Conservation (phyloP, 2,888 invertebrate genomes). For the Orgyia antiqua region DNA sequence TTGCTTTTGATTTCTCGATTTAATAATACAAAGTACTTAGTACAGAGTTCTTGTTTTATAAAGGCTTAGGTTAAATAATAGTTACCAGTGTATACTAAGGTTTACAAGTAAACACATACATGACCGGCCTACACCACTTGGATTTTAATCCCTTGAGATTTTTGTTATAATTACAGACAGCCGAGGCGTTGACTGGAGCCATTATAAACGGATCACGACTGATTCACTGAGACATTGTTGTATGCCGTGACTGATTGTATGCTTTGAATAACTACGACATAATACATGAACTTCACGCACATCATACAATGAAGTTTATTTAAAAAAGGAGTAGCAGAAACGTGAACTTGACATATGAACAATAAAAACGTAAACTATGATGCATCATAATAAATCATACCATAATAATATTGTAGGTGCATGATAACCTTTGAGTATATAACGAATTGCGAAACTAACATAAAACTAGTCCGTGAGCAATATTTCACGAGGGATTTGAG, state of each 20-base stretch:
- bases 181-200: conserved; percentile 39
- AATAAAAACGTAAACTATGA: too few species aligned
- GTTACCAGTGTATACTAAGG: conserved; percentile 14
- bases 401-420: too few species aligned
- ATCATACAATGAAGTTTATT: conserved; percentile 37
- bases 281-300: conserved; percentile 36
- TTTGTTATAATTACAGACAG: conserved; percentile 51
- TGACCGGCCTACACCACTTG: conserved; percentile 31
- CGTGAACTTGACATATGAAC: too few species aligned
- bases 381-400: too few species aligned
- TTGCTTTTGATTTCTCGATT: too few species aligned
- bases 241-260: conserved; percentile 21
- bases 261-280: conserved; percentile 17
- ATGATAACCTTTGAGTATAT: too few species aligned
- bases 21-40: too few species aligned
- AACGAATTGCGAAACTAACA: conserved; percentile 52
- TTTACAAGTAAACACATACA: conserved; percentile 21
- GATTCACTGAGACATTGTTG: conserved; percentile 30
- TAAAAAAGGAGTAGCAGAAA: conserved; percentile 22
- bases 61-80: too few species aligned
- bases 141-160: conserved; percentile 46
- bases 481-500: conserved; percentile 55
- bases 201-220: conserved; percentile 39
- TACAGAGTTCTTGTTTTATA: too few species aligned
- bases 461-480: conserved; percentile 56